Percentiles rank a stretch among this genome's conserved stretches.
Evolutionary conservation across 2,888 invertebrate genomes (phyloP).

Genomic region (Hypselothyrea guttata): DNA sequence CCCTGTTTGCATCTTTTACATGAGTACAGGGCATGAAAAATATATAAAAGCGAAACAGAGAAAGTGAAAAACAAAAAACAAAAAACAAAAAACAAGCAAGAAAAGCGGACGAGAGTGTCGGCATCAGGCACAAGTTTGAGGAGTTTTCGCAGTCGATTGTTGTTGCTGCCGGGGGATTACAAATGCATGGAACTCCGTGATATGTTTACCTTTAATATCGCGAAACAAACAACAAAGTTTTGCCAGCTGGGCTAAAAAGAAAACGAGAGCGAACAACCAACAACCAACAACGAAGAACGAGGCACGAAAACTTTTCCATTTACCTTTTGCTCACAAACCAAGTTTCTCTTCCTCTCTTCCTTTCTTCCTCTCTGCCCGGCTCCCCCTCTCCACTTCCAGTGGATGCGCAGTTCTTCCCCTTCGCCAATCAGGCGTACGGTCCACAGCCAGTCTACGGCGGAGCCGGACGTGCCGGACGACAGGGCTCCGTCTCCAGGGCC

Average conservation of each 20-base stretch:
- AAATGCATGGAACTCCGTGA: slow-evolving; percentile 50
- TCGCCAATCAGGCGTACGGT: slow-evolving; percentile 17
- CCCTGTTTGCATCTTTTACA: no score
- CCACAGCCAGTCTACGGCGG: slow-evolving; percentile 19
- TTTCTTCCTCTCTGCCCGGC: not conserved
- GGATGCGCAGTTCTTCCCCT: slow-evolving; percentile 57
- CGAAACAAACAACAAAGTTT: slow-evolving; percentile 62
- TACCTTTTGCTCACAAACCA: slow-evolving; percentile 14
- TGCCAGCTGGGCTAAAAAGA: slow-evolving; percentile 29
- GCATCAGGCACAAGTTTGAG: slow-evolving; percentile 57
- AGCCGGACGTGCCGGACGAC: slow-evolving; percentile 23
- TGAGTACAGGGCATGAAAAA: no score
- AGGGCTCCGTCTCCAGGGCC: slow-evolving; percentile 72
- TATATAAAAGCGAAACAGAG: no score
- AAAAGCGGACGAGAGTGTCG: slow-evolving; percentile 11
- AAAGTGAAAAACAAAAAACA: slow-evolving; percentile 10
- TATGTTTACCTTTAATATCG: slow-evolving; percentile 59
- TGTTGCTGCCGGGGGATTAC: slow-evolving; percentile 28
- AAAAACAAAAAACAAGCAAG: slow-evolving; percentile 12
- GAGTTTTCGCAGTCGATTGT: not conserved
- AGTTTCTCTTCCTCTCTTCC: not conserved
- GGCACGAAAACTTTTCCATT: slow-evolving; percentile 52
- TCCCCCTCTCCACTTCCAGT: slow-evolving; percentile 12
- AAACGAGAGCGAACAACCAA: no score
- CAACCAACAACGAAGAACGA: no score